Percentiles rank a stretch among this genome's conserved stretches.
Conservation (phyloP, 2,113 vertebrate genomes). For the Ochotona princeps region DNA sequence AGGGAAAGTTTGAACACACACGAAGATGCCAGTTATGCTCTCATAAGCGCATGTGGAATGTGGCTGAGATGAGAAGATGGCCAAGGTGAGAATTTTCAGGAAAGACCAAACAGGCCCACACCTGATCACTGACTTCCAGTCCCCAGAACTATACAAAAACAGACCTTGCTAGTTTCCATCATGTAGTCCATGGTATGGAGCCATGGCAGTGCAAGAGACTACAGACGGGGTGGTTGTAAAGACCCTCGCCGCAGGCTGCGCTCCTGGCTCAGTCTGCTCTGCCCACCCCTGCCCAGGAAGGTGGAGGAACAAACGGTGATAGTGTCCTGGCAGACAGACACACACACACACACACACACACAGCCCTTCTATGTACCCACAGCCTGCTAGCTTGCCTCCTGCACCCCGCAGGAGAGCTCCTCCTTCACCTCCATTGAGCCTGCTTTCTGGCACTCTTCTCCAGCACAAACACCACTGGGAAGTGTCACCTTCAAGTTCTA, state of each 20-base stretch:
- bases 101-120: background rate
- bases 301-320: no score
- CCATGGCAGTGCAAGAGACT: no score
- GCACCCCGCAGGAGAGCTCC: background rate
- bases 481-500: conserved; percentile 27
- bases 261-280: background rate
- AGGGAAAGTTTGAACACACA: background rate
- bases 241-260: background rate
- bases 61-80: background rate
- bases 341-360: no score
- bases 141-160: background rate
- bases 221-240: no score
- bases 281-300: background rate
- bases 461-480: background rate
- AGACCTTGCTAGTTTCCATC: background rate
- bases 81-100: background rate
- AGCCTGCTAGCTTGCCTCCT: background rate
- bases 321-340: background rate
- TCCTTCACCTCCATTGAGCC: background rate
- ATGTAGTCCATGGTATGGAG: background rate
- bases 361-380: background rate
- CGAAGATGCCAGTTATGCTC: background rate
- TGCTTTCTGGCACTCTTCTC: background rate
- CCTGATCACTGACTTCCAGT: background rate
- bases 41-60: no score